Base-by-base conservation (phyloP, 1,140 invertebrate genomes). In the Aphidius gifuensis region DNA sequence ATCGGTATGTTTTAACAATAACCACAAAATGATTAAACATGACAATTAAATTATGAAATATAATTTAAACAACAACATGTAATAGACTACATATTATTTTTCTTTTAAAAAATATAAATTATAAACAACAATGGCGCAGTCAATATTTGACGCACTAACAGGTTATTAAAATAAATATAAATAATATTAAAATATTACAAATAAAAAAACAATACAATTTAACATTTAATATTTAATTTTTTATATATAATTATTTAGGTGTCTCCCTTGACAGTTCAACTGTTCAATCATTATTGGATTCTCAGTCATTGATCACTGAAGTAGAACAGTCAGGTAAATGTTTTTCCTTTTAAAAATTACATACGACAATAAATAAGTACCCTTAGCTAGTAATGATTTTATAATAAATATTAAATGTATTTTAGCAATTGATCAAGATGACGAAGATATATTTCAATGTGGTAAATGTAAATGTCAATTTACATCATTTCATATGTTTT, bases 401-500 rank as follows among this genome's bases (percentile, higher is more conserved):
- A 9, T 46, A n/a, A 16, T 21, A 47, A n/a, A 56, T 49, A 1
- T 57, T 9, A 46, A 6, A 32, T 11, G 3, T 38, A 49, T 46
- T 4, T 51, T 64, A 79, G 78, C 71, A 5, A 74, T 79, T n/a
- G 74, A 78, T 70, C 79, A 79, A 66, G 84, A 87, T 68, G 87
- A 88, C 53, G 85, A 86, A 54, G 87, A 88, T 74, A 74, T 88
- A 47, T 88, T 88, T 69, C 86, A 87, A 65, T 89, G 87, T 80
- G 87, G 87, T 5, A 86, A 86, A 74, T 89, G 87, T 70, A 87
- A 87, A 70, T 85, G 83, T 64, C 84, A 86, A 68, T 89, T 87
- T 67, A 83, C 82, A 3, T 84, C 83, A 0, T 72, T 88, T 42
- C 69, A 78, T 50, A 68, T 80, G 47, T 88, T 88, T 74, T 69